Evolutionary conservation across 2,888 invertebrate genomes (phyloP).

Genomic region (Acronicta leporina): DNA sequence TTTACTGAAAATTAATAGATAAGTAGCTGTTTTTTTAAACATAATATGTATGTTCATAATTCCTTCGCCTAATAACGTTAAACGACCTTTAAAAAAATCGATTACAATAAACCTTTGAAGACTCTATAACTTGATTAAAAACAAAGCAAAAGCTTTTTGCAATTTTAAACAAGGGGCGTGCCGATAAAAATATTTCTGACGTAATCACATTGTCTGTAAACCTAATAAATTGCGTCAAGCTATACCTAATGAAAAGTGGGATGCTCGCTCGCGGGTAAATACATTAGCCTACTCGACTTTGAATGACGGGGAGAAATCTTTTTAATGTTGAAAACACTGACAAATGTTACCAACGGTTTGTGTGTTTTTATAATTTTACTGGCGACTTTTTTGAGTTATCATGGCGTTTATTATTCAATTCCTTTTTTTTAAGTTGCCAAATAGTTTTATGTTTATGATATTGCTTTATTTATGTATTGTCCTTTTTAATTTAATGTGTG

Average conservation of each 20-base stretch:
- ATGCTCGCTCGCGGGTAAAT: slow-evolving; percentile 37
- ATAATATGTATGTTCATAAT: too few relatives aligned
- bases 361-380: slow-evolving; percentile 35
- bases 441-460: too few relatives aligned
- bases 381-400: slow-evolving; percentile 1
- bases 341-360: slow-evolving; percentile 16
- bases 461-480: not conserved
- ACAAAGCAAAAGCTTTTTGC: slow-evolving; percentile 34
- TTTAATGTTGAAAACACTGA: slow-evolving; percentile 19
- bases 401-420: not conserved
- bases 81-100: slow-evolving; percentile 14
- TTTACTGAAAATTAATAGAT: too few relatives aligned
- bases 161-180: slow-evolving; percentile 24
- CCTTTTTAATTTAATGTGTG: not conserved
- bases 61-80: too few relatives aligned
- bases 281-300: slow-evolving; percentile 44
- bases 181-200: slow-evolving; percentile 24
- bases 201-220: slow-evolving; percentile 32
- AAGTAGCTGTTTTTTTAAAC: too few relatives aligned
- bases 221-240: slow-evolving; percentile 44
- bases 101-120: not conserved
- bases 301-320: slow-evolving; percentile 31
- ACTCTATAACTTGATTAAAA: slow-evolving; percentile 19
- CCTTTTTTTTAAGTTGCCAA: slow-evolving; percentile 8
- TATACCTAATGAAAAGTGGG: slow-evolving; percentile 36